These are phyloP conservation scores for Pelecanoides urinatrix DNA, from an alignment of 2,113 vertebrate species.

Conservation along the genomic window DNA sequence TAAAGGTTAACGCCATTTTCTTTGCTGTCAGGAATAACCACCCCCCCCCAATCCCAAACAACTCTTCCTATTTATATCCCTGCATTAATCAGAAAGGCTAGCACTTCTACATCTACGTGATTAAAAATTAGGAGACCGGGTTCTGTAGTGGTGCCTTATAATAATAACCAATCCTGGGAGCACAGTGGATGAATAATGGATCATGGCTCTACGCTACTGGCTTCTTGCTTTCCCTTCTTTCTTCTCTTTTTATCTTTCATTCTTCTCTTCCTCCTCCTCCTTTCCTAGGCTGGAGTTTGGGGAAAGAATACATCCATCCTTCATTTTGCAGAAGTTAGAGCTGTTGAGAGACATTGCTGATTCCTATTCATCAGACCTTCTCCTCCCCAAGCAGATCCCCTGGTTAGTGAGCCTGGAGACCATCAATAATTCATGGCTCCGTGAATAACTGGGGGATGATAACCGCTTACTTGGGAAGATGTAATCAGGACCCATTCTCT, in stretches of 20 bases:
- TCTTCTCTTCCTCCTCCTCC: not conserved
- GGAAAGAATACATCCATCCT: conserved; percentile 27
- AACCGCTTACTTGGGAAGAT: conserved; percentile 73
- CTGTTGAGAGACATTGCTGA: conserved; percentile 69
- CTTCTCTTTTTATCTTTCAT: conserved; percentile 44
- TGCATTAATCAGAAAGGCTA: conserved; percentile 66
- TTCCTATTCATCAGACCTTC: conserved; percentile 76
- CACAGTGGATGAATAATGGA: conserved; percentile 70
- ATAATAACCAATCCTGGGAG: conserved; percentile 59
- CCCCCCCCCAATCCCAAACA: not conserved
- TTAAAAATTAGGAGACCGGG: conserved; percentile 74
- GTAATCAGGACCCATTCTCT: conserved; percentile 73
- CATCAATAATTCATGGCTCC: conserved; percentile 87
- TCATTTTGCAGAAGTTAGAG: conserved; percentile 69
- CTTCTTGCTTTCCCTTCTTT: conserved; percentile 37
- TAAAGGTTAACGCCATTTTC: conserved; percentile 12
- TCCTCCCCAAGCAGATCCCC: conserved; percentile 72
- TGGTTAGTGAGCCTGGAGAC: conserved; percentile 79
- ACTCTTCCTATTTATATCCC: conserved; percentile 69
- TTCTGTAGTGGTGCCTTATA: conserved; percentile 32
- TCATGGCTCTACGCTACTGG: not conserved
- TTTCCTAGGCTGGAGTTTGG: not conserved
- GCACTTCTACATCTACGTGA: conserved; percentile 51
- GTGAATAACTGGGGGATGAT: conserved; percentile 72
- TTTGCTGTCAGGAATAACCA: conserved; percentile 1